Evolutionary conservation across 2,888 invertebrate species (phyloP), one percentile per base, ranked within the genome.

Genomic region (Orthonychiurus folsomi): DNA sequence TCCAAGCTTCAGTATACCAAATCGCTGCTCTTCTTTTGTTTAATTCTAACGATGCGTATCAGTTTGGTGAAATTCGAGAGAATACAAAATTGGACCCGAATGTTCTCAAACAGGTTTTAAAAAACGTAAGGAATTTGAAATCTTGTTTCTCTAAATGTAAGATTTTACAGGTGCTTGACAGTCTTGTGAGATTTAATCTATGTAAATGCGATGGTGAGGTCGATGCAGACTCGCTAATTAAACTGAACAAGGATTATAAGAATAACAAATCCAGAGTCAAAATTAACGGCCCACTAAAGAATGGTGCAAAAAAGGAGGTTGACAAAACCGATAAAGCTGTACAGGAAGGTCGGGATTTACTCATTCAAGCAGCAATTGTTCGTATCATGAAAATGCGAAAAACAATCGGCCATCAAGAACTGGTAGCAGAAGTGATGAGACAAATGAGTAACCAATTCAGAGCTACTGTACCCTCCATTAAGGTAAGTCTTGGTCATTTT

Each of bases 141-240:
- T 12, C 48, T 15, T 15, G n/a, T 15, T 48, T n/a, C n/a, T 12
- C 12, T n/a, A 15, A n/a, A n/a, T n/a, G n/a, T 48, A 15, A 48
- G n/a, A 12, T 48, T 48, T n/a, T 48, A 12, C 48, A 48, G 48
- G 48, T 48, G 48, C 48, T 48, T 12, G 48, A 48, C 48, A 48
- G 48, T 48, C 48, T 48, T 48, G 15, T 48, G 48, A n/a, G 15
- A 48, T 48, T 48, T n/a, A 15, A 48, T 15, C 15, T 15, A 48
- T 48, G 48, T 48, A 48, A 48, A 48, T 48, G 48, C 15, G n/a
- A 15, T n/a, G 48, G 48, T 48, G 48, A 48, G n/a, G 48, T 48
- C 48, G n/a, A 12, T 15, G n/a, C 12, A 12, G 48, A 48, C 48
- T 15, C 48, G n/a, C 15, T 12, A 15, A n/a, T 48, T n/a, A 48